These are phyloP conservation scores for Hybognathus amarus DNA, from an alignment of 2,797 vertebrate species.

Conservation along the genomic window DNA sequence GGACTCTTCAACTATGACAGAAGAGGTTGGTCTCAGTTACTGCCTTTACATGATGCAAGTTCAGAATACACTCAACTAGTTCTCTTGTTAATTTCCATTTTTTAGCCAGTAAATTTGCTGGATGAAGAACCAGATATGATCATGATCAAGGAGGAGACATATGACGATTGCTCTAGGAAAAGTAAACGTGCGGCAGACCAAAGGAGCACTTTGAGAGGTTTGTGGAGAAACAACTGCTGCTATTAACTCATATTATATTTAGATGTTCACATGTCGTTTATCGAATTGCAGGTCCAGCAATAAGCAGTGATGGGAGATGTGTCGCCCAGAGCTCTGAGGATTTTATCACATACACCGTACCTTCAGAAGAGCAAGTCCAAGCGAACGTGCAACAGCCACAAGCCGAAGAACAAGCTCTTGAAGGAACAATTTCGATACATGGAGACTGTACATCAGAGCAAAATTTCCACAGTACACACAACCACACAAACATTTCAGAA, in stretches of 20 bases:
- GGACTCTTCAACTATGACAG: constrained; percentile 13
- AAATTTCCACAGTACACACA: constrained; percentile 56
- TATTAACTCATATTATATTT: not conserved
- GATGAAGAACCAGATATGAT: constrained; percentile 74
- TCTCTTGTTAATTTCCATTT: not conserved
- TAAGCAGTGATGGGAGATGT: not conserved
- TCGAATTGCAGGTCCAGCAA: constrained; percentile 25
- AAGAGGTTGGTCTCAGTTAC: constrained; percentile 38
- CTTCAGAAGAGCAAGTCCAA: constrained; percentile 50
- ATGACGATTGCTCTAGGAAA: constrained; percentile 66
- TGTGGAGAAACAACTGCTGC: not conserved
- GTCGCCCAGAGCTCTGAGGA: constrained; percentile 43
- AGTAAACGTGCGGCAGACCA: not conserved
- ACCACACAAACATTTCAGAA: constrained; percentile 61
- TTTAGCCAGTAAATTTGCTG: constrained; percentile 69
- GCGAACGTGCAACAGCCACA: constrained; percentile 64
- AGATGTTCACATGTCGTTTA: not conserved
- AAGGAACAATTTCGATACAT: constrained; percentile 63
- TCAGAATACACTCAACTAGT: not conserved
- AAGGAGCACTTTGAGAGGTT: constrained; percentile 26
- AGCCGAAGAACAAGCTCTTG: constrained; percentile 56
- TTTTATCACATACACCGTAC: constrained; percentile 44
- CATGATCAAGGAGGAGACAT: constrained; percentile 76
- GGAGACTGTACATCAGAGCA: constrained; percentile 69
- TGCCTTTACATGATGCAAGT: not conserved